A percentile compares a stretch with the other conserved stretches of the same genome.
phyloP scores from a whole-genome alignment of 2,888 invertebrate genomes.

The Dasysyrphus albostriatus region DNA sequence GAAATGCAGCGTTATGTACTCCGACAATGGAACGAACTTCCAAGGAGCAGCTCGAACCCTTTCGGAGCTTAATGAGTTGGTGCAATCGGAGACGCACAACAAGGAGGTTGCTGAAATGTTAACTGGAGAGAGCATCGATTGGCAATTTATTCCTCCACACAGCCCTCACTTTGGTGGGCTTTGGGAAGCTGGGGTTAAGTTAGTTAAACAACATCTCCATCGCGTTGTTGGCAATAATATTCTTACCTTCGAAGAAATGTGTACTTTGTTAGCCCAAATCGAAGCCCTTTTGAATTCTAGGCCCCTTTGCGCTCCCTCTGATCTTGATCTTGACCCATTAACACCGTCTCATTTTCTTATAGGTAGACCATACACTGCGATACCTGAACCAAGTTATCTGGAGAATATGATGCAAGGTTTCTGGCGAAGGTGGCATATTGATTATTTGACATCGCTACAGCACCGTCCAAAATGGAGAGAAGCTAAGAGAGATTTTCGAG shows the following conservation, averaged over 20 bases:
- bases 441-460: constrained; percentile 26
- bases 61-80: neutral
- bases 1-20: constrained; percentile 37
- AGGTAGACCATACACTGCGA: no score
- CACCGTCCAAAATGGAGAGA: no score
- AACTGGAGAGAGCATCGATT: no score
- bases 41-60: neutral
- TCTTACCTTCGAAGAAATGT: constrained; percentile 58
- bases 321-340: no score
- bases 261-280: constrained; percentile 64
- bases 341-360: no score
- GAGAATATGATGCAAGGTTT: constrained; percentile 52
- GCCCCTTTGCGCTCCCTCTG: no score
- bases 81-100: neutral
- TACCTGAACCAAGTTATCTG: constrained; percentile 5
- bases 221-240: constrained; percentile 48
- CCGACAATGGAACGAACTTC: constrained; percentile 42
- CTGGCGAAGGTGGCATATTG: constrained; percentile 63
- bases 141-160: no score
- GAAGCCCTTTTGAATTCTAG: constrained; percentile 60
- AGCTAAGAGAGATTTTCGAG: no score
- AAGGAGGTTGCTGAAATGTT: no score
- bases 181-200: no score
- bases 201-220: constrained; percentile 48
- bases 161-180: neutral